Evolutionary conservation across 2,113 vertebrate genomes (phyloP), one percentile per base, ranked within the genome.

Genomic region (Phrynosoma blainvillii): DNA sequence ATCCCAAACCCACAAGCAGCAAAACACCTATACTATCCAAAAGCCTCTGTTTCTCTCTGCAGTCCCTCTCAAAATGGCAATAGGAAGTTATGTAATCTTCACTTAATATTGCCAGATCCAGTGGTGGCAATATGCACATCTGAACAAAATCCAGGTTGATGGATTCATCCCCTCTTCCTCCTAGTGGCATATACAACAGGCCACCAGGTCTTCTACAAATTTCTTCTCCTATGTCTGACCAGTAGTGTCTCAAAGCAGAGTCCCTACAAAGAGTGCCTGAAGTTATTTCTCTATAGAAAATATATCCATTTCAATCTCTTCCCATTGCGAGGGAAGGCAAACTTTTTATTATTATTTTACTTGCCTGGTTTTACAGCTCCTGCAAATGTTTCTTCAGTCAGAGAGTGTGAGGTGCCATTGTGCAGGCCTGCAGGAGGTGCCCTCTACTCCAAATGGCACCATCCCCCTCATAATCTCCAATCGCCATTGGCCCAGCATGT

Each of bases 401-500:
- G 71, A 13, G 86, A 2, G 74, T 1, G 0, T 13, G 66, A 75
- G 32, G 77, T 11, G 20, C 87, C 40, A 76, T 88, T 88, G 79
- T 88, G 42, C 36, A 2, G 20, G 16, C 36, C 62, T 66, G 40
- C 79, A 18, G 76, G 87, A 62, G 76, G 16, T 78, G 62, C 73
- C 56, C 87, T 87, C 76, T 32, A 36, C 74, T 66, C 47, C 7
- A 18, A 32, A 68, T 30, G 1, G 62, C 54, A 66, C 85, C 36
- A 8, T 52, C 71, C 87, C 56, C 74, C 81, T 87, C 77, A 3
- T 0, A 0, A 77, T 5, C 75, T 84, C 87, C 66, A 85, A 90
- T 91, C 81, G 85, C 59, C 56, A n/a, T 84, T 62, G 88, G 74
- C 86, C 81, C 79, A 66, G 87, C 1, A 8, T 82, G 79, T 79